These are phyloP conservation scores for Lutjanus argentimaculatus DNA, from an alignment of 2,797 vertebrate genomes.

Conservation along the genomic window DNA sequence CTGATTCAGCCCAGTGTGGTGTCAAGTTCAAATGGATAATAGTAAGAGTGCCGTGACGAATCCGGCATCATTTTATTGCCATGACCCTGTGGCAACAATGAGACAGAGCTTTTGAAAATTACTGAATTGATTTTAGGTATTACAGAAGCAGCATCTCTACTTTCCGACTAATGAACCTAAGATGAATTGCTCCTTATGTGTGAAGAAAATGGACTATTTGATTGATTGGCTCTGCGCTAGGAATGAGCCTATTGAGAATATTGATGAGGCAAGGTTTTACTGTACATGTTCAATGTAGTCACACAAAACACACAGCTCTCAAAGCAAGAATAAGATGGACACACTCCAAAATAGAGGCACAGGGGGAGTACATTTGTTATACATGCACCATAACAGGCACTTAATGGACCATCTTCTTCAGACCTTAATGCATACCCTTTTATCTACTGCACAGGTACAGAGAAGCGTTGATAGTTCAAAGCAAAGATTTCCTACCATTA, in stretches of 20 bases:
- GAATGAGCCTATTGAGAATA: neutral
- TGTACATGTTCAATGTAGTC: neutral
- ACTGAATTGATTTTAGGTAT: neutral
- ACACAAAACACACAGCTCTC: neutral
- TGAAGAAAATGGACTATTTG: neutral
- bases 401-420: slow-evolving; percentile 18
- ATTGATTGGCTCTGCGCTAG: neutral
- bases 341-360: neutral
- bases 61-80: slow-evolving; percentile 19
- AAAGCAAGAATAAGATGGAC: slow-evolving; percentile 1
- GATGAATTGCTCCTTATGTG: slow-evolving; percentile 10
- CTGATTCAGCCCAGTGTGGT: slow-evolving; percentile 24
- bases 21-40: slow-evolving; percentile 29
- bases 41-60: slow-evolving; percentile 6
- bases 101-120: neutral
- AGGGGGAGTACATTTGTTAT: slow-evolving; percentile 19
- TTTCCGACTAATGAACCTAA: neutral
- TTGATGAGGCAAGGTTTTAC: neutral
- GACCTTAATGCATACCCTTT: slow-evolving; percentile 1
- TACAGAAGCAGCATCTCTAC: neutral
- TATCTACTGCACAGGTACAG: slow-evolving; percentile 27
- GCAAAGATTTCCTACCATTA: slow-evolving; percentile 14
- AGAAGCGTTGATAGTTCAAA: slow-evolving; percentile 40
- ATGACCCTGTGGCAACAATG: neutral
- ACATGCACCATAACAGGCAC: slow-evolving; percentile 12